Base-by-base conservation (phyloP, 2,113 vertebrate genomes). In the Anser cygnoides region DNA sequence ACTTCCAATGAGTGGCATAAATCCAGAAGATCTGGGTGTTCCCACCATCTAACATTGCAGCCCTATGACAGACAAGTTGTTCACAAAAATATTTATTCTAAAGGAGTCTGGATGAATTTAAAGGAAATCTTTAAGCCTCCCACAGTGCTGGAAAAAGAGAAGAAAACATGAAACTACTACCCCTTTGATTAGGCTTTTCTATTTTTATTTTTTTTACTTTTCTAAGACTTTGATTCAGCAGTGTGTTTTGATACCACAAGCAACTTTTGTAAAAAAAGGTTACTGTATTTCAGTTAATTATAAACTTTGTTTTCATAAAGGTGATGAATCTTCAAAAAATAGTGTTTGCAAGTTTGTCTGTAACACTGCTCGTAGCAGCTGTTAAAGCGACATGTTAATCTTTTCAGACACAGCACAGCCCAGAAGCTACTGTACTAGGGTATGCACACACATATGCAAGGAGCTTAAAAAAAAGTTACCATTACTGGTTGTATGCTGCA, bases 1-100 rank as follows among this genome's bases (percentile, higher is more conserved):
- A 99, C 99, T 8, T 98, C 98, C 44, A 99, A 99, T 0, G 99
- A 99, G 90, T 99, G 99, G 99, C 98, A 97, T 96, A 99, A 98
- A 89, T 94, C 96, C 15, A 94, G 97, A 84, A 97, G 97, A 35
- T 67, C 61, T 2, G 62, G 93, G 22, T 97, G 97, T 31, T 98
- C 74, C 12, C 81, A 13, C 11, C 94, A 26, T 2, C 81, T 6
- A 16, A 49, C 75, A 0, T 3, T 43, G 1, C 95, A 98, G 98
- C 95, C 96, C 93, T 73, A 0, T 4, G 33, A 28, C 65, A 68
- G 65, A 39, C 54, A 8, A 62, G 13, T 90, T 41, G 20, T 43
- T 54, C 94, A 97, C 92, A 92, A 4, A 96, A 98, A 98, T 87
- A 97, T 97, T 93, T 98, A 99, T 96, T 98, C 98, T 61, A 98